Evolutionary conservation across 2,113 vertebrate species (phyloP), one percentile per base, ranked within the genome.

Genomic region (Genyomyrus donnyi): DNA sequence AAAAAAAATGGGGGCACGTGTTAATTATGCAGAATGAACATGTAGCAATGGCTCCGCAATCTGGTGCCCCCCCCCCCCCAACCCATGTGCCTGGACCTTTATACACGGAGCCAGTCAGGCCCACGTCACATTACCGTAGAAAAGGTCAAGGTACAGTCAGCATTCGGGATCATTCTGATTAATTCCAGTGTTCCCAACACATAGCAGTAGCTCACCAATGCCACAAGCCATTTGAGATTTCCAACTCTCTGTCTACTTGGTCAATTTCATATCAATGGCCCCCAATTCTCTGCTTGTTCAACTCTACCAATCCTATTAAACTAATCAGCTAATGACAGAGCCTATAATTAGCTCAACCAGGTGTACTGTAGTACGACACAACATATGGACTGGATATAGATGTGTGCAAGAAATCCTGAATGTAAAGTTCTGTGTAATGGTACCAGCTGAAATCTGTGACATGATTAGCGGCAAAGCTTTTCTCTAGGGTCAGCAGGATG

Each of bases 11-110:
- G 83, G 80, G 53, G 83, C 80, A 85, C 42, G 21, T 58, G 53
- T 85, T 86, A 90, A 90, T 58, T 48, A 85, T 86, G 83, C 50
- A 90, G 53, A 56, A 83, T 50, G 21, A 84, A 39, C 17, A 24
- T 17, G 48, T 56, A 27, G 49, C 21, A 90, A 42, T 17, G 85
- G 5, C 3, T 0, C 45, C 48, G 80, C 11, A 49, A 90, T 86
- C 39, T 85, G 80, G 17, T 19, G 53, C 80, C 84, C 24, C 39
- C 45, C 10, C 17, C 52, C 52, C 50, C 52, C 1, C 7, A 24
- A 11, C 77, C 9, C 11, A 77, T 66, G 45, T 10, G 17, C 46
- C 11, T 19, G 24, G 2, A 48, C 48, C 21, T 90, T 66, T 35
- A 45, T 6, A 27, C 17, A n/a, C 21, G 11, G 17, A 66, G 17